Conservation (phyloP, 2,888 invertebrate species). For the Listrodromus nycthemerus region DNA sequence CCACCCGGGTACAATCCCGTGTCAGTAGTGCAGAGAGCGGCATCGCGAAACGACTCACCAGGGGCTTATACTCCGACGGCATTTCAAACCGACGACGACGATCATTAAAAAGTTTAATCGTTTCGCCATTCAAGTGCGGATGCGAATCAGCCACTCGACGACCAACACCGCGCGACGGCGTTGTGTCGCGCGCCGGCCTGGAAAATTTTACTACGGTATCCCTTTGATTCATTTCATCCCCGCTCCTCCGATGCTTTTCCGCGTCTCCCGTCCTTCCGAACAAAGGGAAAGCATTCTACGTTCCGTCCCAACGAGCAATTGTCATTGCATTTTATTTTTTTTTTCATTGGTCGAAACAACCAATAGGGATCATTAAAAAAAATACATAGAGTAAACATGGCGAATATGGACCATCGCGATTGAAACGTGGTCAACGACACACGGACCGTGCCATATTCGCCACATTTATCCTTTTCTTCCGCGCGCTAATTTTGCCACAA, state of each 20-base stretch:
- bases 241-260: constrained; percentile 27
- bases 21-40: constrained; percentile 59
- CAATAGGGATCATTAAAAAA: background rate
- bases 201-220: constrained; percentile 76
- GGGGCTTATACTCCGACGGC: constrained; percentile 76
- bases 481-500: background rate
- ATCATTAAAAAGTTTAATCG: constrained; percentile 83
- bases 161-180: constrained; percentile 15
- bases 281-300: constrained; percentile 22
- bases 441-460: background rate
- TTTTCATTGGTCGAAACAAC: background rate
- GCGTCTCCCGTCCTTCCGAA: constrained; percentile 12
- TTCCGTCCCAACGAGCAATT: constrained; percentile 19
- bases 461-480: background rate
- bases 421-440: background rate
- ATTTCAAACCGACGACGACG: constrained; percentile 78
- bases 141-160: constrained; percentile 76
- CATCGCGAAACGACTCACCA: constrained; percentile 54
- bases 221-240: constrained; percentile 54
- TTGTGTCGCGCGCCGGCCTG: constrained; percentile 17
- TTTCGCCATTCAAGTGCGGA: constrained; percentile 76
- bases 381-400: background rate
- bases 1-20: constrained; percentile 58
- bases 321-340: constrained; percentile 5
- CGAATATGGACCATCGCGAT: background rate